Evolutionary conservation across 2,797 vertebrate genomes (phyloP), one percentile per base, ranked within the genome.

Genomic region (Adrianichthys oophorus): DNA sequence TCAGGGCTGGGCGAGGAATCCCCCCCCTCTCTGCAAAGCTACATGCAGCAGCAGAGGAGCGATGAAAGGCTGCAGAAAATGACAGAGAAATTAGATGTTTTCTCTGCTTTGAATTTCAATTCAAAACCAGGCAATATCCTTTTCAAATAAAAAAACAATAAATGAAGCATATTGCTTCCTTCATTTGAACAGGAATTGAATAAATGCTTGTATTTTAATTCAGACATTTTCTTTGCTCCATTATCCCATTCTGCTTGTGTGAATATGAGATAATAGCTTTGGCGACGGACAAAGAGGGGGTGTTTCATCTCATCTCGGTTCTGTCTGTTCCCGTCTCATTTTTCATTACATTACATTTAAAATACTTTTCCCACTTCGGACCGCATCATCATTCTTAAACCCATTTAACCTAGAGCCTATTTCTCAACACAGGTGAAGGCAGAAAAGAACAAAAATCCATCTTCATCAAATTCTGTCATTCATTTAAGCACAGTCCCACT

Each of bases 341-440:
- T 88, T 77, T 85, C 59, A 83, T 76, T 52, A 59, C 57, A 76
- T 79, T 79, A 74, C 60, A 65, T 52, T 59, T 75, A 19, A 79
- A 80, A 66, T 66, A 63, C 72, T 45, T 52, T 56, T 56, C 23
- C 15, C 47, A 18, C 70, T 70, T 70, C 14, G 4, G 46, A 62
- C 56, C 72, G 68, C 78, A 72, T 83, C 79, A 83, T 80, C 62
- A 65, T 47, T 76, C 56, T 52, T 74, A 62, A 75, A 76, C 72
- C 72, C 68, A 26, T 47, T 40, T 60, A 42, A 67, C 41, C 68
- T 85, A 78, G 0, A 37, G 79, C 76, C 83, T 74, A 79, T 71
- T 78, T 88, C 67, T 73, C 52, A 46, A 62, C 2, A 4, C 7
- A 8, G 56, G 23, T 62, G 48, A 63, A 26, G 15, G 52, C 56